Percentiles rank a stretch among this genome's conserved stretches.
These are phyloP conservation scores for Agrilus planipennis DNA, from an alignment of 1,140 invertebrate species.

Conservation along the genomic window DNA sequence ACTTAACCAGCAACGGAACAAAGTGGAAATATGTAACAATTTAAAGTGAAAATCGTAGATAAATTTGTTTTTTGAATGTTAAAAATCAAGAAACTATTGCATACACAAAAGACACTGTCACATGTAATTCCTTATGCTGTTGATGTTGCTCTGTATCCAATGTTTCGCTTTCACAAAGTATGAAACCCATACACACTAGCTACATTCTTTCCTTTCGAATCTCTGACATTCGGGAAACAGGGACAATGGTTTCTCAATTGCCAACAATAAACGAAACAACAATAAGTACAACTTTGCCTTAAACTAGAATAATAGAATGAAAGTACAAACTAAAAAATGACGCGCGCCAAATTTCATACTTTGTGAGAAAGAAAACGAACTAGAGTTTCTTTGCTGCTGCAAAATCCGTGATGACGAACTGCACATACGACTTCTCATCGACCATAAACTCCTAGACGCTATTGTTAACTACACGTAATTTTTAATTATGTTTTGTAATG, in stretches of 20 bases:
- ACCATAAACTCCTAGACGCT: too few relatives aligned
- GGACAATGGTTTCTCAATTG: too few relatives aligned
- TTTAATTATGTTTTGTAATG: neutral
- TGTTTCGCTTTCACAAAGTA: neutral
- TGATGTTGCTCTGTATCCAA: neutral
- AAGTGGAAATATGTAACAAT: too few relatives aligned
- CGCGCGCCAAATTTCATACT: conserved; percentile 7
- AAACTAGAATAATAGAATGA: conserved; percentile 10
- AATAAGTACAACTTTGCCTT: neutral
- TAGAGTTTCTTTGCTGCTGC: too few relatives aligned
- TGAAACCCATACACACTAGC: neutral
- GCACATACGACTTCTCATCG: too few relatives aligned
- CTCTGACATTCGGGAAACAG: too few relatives aligned
- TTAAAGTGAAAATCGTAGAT: too few relatives aligned
- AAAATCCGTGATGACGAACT: too few relatives aligned
- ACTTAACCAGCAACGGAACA: too few relatives aligned
- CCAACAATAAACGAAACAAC: neutral
- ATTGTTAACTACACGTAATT: too few relatives aligned
- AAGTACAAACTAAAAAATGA: conserved; percentile 12
- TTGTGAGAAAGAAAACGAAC: conserved; percentile 10
- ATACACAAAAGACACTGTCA: neutral
- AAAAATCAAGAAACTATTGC: too few relatives aligned
- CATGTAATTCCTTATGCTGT: neutral
- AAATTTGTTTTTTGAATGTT: too few relatives aligned
- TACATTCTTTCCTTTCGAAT: neutral